Evolutionary conservation across 2,113 vertebrate genomes (phyloP).

Genomic region (Carassius auratus): DNA sequence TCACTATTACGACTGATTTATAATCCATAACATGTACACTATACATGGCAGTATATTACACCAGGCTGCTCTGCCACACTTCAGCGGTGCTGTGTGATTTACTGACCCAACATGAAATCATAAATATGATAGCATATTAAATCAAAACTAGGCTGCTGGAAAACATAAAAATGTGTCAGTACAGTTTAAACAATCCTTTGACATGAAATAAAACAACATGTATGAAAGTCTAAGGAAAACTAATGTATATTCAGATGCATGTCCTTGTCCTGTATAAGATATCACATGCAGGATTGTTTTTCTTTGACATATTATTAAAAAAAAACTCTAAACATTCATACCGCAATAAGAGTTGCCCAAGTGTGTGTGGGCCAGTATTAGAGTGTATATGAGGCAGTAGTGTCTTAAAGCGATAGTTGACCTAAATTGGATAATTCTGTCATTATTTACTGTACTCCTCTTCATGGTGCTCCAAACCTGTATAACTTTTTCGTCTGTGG

Average conservation of each 20-base stretch:
- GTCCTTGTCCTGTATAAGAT: too few relatives aligned
- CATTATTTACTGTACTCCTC: background rate
- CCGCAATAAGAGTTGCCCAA: background rate
- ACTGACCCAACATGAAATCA: slow-evolving; percentile 17
- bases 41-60: background rate
- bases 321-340: background rate
- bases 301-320: background rate
- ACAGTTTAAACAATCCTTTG: background rate
- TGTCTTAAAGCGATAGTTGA: background rate
- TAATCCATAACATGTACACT: slow-evolving; percentile 14
- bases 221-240: background rate
- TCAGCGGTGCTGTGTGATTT: slow-evolving; percentile 3
- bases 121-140: slow-evolving; percentile 18
- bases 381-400: background rate
- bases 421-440: background rate
- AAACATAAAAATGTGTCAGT: background rate
- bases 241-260: background rate
- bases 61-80: background rate
- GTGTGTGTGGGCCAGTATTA: background rate
- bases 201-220: background rate
- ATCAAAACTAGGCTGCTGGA: slow-evolving; percentile 10
- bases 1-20: slow-evolving; percentile 20
- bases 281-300: background rate
- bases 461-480: background rate
- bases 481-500: too few relatives aligned